Conservation (phyloP, 1,140 invertebrate species). For the Leptopilina clavipes region DNA sequence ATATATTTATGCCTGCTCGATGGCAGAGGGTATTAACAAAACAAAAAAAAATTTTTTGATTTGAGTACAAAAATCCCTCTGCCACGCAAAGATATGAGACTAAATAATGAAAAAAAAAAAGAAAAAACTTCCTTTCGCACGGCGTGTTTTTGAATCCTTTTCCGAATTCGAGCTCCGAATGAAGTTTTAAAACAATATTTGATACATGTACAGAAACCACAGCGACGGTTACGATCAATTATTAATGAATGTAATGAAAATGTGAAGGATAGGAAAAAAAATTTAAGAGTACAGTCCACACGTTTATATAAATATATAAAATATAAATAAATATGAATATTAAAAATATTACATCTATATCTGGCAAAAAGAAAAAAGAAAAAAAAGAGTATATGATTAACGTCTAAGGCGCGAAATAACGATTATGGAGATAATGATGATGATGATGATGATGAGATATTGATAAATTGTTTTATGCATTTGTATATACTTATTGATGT, state of each 20-base stretch:
- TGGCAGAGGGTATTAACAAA: conserved; percentile 19
- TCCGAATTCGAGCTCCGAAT: conserved; percentile 19
- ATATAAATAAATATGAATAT: conserved; percentile 63
- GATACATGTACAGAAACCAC: conserved; percentile 34
- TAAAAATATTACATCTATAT: conserved; percentile 68
- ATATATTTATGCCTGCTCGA: conserved; percentile 27
- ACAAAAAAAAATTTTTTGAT: conserved; percentile 22
- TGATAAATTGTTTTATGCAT: conserved; percentile 66
- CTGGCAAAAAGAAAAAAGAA: too few relatives aligned
- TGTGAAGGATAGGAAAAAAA: conserved; percentile 57
- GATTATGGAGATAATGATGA: conserved; percentile 53
- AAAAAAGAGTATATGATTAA: conserved; percentile 67
- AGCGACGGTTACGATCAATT: conserved; percentile 66
- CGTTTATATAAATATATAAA: conserved; percentile 68
- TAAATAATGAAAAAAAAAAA: conserved; percentile 38
- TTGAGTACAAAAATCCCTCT: conserved; percentile 46
- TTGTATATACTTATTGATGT: conserved; percentile 70
- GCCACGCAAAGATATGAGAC: too few relatives aligned
- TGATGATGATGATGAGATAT: conserved; percentile 56
- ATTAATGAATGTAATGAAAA: conserved; percentile 52
- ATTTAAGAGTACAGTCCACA: conserved; percentile 68
- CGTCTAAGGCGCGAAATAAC: conserved; percentile 60
- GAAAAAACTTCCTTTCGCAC: conserved; percentile 29
- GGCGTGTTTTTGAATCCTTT: conserved; percentile 29
- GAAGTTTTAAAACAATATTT: conserved; percentile 23